Percentiles rank a stretch among this genome's conserved stretches.
Evolutionary conservation across 2,113 vertebrate species (phyloP).

Genomic region (Labrus mixtus): DNA sequence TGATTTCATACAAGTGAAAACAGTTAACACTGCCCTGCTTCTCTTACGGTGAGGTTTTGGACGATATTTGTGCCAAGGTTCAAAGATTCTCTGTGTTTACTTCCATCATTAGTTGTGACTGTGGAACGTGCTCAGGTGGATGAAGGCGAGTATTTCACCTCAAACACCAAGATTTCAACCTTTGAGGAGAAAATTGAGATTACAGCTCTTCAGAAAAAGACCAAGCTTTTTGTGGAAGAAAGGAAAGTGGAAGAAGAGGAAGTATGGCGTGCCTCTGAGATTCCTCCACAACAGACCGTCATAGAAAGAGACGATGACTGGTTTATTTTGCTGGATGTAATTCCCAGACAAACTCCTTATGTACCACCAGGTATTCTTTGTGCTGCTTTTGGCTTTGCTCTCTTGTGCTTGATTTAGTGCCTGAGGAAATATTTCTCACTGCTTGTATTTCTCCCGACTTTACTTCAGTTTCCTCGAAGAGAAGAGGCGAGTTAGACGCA

Average conservation of each 20-base stretch:
- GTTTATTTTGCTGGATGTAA: conserved; percentile 63
- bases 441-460: conserved; percentile 22
- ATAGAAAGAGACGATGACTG: conserved; percentile 68
- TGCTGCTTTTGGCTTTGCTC: background rate
- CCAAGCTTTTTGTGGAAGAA: conserved; percentile 29
- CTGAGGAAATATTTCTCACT: background rate
- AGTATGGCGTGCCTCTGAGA: background rate
- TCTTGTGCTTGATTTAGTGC: background rate
- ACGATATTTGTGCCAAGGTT: background rate
- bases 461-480: conserved; percentile 31
- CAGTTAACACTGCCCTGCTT: background rate
- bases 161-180: conserved; percentile 7
- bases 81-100: conserved; percentile 26
- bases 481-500: background rate
- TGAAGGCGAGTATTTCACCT: conserved; percentile 25
- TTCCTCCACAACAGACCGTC: background rate
- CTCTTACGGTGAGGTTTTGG: background rate
- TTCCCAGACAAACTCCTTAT: conserved; percentile 47
- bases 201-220: conserved; percentile 18
- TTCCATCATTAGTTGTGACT: conserved; percentile 28
- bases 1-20: no score
- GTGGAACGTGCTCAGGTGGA: conserved; percentile 21
- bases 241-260: conserved; percentile 19
- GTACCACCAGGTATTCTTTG: conserved; percentile 59
- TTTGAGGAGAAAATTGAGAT: background rate